A percentile compares a stretch with the other conserved stretches of the same genome.
Evolutionary conservation across 2,797 vertebrate genomes (phyloP).

Genomic region (Eupleurogrammus muticus): DNA sequence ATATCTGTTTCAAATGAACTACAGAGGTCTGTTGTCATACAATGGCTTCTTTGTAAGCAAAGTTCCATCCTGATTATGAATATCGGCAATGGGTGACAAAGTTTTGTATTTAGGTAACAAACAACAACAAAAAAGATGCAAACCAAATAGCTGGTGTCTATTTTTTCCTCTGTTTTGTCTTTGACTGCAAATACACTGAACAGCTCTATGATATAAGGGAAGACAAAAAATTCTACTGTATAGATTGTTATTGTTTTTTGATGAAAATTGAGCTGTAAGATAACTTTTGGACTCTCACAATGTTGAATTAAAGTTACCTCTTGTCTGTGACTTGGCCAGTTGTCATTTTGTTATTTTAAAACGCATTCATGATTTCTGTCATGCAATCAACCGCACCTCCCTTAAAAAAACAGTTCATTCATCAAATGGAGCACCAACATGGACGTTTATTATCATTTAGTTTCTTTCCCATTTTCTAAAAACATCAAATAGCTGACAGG

Average conservation of each 20-base stretch:
- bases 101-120: slow-evolving; percentile 82
- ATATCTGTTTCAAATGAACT: slow-evolving; percentile 81
- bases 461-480: slow-evolving; percentile 4
- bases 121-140: slow-evolving; percentile 77
- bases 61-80: slow-evolving; percentile 76
- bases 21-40: slow-evolving; percentile 82
- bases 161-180: slow-evolving; percentile 81
- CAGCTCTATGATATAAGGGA: slow-evolving; percentile 91
- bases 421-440: background rate
- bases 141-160: slow-evolving; percentile 86
- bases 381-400: too few species aligned
- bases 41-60: slow-evolving; percentile 80
- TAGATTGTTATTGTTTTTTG: slow-evolving; percentile 99
- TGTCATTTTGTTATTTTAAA: slow-evolving; percentile 62
- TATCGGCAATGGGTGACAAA: slow-evolving; percentile 79
- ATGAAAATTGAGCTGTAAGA: slow-evolving; percentile 98
- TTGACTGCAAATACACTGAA: slow-evolving; percentile 97
- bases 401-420: background rate
- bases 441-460: too few species aligned
- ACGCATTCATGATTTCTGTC: background rate
- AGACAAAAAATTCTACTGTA: slow-evolving; percentile 94
- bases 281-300: slow-evolving; percentile 99
- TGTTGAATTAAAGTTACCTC: slow-evolving; percentile 99
- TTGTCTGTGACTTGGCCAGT: slow-evolving; percentile 93
- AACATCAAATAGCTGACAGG: slow-evolving; percentile 43